phyloP scores from a whole-genome alignment of 2,113 vertebrate genomes.

The Corythornis cristatus region DNA sequence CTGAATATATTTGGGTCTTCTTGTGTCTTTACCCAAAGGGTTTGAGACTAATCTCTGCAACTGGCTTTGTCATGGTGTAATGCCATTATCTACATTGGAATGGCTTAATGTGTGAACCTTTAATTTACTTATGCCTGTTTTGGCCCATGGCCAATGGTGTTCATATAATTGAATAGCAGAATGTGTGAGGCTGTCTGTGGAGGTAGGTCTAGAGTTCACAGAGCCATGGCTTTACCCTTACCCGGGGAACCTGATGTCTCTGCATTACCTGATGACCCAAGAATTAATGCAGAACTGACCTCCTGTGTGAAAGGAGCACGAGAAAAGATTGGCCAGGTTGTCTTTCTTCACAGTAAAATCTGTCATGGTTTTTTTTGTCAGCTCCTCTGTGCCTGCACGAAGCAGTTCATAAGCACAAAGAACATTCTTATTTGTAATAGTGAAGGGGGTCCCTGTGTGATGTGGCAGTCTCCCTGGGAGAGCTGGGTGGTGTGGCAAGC shows the following conservation, averaged over 20 bases:
- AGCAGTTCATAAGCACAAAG: neutral
- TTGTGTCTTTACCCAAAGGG: neutral
- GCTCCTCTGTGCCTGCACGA: neutral
- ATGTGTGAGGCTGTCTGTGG: neutral
- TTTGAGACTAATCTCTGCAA: neutral
- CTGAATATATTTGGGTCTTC: neutral
- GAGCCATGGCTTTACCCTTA: neutral
- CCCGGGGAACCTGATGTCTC: neutral
- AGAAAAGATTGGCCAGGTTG: neutral
- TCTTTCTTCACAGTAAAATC: neutral
- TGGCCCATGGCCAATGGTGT: neutral
- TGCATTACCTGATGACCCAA: neutral
- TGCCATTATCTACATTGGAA: neutral
- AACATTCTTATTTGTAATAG: neutral
- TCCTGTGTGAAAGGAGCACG: neutral
- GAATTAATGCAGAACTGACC: neutral
- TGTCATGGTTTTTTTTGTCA: neutral
- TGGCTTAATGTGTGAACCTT: neutral
- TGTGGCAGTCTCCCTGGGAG: too few species aligned
- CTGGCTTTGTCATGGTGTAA: neutral
- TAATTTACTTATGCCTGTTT: neutral
- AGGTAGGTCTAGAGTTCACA: neutral
- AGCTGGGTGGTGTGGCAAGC: too few species aligned
- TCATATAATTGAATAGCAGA: neutral
- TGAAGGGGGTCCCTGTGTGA: fast-evolving